Percentiles rank a stretch among this genome's conserved stretches.
These are phyloP conservation scores for Calonectris borealis DNA, from an alignment of 2,113 vertebrate species.

Conservation along the genomic window DNA sequence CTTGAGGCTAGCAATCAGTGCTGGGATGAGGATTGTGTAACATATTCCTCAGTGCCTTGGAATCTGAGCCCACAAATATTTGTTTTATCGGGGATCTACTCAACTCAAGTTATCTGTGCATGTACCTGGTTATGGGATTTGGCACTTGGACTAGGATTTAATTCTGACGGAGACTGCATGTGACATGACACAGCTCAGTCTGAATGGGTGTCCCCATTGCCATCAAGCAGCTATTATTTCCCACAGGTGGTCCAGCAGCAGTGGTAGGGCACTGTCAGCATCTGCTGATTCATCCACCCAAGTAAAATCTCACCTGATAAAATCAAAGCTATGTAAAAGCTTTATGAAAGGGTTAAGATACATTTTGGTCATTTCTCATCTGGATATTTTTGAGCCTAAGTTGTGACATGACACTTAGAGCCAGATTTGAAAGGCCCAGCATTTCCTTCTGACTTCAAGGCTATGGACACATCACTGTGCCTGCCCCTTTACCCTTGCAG, in stretches of 20 bases:
- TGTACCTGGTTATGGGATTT: not conserved
- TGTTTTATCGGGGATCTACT: not conserved
- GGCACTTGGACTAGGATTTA: not conserved
- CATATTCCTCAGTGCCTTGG: not conserved
- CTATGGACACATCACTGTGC: not conserved
- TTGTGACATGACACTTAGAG: not conserved
- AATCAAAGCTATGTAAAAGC: not conserved
- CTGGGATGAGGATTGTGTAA: not conserved
- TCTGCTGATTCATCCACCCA: not conserved
- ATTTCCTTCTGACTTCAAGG: not conserved
- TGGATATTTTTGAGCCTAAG: not conserved
- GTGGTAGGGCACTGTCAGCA: not conserved
- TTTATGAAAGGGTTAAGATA: not conserved
- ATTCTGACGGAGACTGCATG: not conserved
- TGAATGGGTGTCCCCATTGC: not conserved
- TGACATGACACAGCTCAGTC: not conserved
- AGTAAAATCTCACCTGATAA: not conserved
- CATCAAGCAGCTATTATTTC: not conserved
- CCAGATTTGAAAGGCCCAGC: not conserved
- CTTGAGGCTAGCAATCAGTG: not conserved
- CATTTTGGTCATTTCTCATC: not conserved
- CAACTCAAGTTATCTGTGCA: not conserved
- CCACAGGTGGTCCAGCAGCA: not conserved
- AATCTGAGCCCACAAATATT: not conserved
- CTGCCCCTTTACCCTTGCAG: not conserved